These are phyloP conservation scores for Lasioglossum oenotherae DNA, from an alignment of 2,888 invertebrate species.

Conservation along the genomic window DNA sequence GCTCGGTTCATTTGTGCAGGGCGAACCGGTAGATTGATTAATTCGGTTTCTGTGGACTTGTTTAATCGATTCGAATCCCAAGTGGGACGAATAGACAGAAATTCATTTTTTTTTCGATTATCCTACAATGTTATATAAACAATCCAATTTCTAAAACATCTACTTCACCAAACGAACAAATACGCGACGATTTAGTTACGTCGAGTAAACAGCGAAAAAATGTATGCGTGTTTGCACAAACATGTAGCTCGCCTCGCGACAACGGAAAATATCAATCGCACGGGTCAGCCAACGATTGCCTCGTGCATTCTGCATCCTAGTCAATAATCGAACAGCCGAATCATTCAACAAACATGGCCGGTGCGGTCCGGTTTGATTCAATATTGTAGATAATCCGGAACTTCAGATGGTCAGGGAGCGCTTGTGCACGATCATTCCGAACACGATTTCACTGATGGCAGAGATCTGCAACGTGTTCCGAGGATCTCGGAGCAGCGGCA, in stretches of 20 bases:
- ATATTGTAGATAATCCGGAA: background rate
- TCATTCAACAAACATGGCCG: background rate
- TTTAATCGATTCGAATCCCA: no score
- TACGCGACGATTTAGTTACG: background rate
- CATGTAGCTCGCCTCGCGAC: background rate
- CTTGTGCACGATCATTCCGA: constrained; percentile 35
- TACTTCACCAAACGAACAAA: background rate
- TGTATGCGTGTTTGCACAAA: background rate
- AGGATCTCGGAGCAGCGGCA: constrained; percentile 36
- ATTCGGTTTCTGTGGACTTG: background rate
- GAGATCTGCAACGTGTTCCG: constrained; percentile 26
- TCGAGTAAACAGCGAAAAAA: background rate
- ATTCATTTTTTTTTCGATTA: no score
- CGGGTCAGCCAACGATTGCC: background rate
- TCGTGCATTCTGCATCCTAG: background rate
- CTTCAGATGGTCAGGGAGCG: background rate
- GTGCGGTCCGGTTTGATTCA: background rate
- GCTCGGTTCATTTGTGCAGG: background rate
- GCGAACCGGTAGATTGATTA: background rate
- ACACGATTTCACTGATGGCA: constrained; percentile 45
- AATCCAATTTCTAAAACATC: background rate
- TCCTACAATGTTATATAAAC: background rate
- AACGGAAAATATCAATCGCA: background rate
- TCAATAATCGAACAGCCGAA: background rate
- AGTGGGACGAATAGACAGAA: no score